Percentiles rank a stretch among this genome's conserved stretches.
phyloP scores from a whole-genome alignment of 2,113 vertebrate species.

The Agapornis roseicollis region DNA sequence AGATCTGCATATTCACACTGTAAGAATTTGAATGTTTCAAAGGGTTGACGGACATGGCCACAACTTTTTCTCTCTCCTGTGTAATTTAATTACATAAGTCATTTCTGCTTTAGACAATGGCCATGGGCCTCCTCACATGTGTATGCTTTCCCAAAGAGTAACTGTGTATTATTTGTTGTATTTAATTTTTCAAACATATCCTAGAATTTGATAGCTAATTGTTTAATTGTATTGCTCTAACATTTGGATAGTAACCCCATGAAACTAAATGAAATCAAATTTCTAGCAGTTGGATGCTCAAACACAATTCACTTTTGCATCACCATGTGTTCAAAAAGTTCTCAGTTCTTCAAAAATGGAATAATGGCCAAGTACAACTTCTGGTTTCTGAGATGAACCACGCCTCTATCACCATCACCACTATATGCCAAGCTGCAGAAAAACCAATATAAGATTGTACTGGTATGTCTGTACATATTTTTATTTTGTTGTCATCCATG shows the following conservation, averaged over 20 bases:
- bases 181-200: background rate
- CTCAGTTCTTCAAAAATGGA: background rate
- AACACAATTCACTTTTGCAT: background rate
- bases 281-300: background rate
- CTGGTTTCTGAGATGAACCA: background rate
- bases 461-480: background rate
- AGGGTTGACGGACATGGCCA: background rate
- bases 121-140: background rate
- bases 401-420: background rate
- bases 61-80: background rate
- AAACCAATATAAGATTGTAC: rapidly evolving
- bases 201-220: background rate
- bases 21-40: background rate
- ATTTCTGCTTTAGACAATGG: background rate
- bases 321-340: background rate
- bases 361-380: background rate
- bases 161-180: background rate
- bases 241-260: background rate
- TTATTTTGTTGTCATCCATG: background rate
- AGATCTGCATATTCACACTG: background rate
- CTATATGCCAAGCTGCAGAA: background rate
- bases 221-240: background rate
- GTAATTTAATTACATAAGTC: background rate
- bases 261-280: background rate
- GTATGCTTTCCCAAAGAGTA: background rate